phyloP scores from a whole-genome alignment of 2,113 vertebrate genomes.

The Atractosteus spatula region DNA sequence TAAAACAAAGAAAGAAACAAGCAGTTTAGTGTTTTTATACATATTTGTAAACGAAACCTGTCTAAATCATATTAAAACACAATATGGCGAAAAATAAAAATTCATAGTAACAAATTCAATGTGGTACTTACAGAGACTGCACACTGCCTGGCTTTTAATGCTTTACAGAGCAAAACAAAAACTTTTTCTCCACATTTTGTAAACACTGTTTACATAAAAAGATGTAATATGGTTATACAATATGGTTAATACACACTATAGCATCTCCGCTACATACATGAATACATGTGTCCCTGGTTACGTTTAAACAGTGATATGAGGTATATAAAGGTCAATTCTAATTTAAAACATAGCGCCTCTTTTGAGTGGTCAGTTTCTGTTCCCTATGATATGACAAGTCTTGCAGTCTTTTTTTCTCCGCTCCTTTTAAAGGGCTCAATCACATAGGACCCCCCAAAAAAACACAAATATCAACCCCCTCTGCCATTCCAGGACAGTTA shows the following conservation, averaged over 20 bases:
- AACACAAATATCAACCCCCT: slow-evolving; percentile 12
- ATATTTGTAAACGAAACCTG: slow-evolving; percentile 79
- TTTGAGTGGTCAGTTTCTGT: slow-evolving; percentile 42
- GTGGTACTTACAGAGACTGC: slow-evolving; percentile 65
- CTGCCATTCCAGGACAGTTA: slow-evolving; percentile 65
- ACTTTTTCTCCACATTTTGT: slow-evolving; percentile 61
- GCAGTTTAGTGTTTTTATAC: slow-evolving; percentile 79
- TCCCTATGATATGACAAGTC: slow-evolving; percentile 50
- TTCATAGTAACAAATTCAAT: slow-evolving; percentile 61
- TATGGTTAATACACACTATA: slow-evolving; percentile 68
- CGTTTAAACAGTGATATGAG: slow-evolving; percentile 72
- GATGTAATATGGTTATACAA: slow-evolving; percentile 70
- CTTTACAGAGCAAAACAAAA: slow-evolving; percentile 54
- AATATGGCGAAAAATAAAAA: slow-evolving; percentile 67
- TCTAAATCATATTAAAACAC: slow-evolving; percentile 76
- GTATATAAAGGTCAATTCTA: slow-evolving; percentile 76
- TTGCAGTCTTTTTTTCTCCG: slow-evolving; percentile 56
- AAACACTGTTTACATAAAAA: slow-evolving; percentile 56
- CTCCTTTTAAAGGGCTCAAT: slow-evolving; percentile 67
- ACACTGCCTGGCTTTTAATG: slow-evolving; percentile 71
- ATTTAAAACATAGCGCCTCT: slow-evolving; percentile 37
- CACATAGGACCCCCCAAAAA: background rate
- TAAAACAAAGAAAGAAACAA: slow-evolving; percentile 46
- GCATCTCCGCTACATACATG: slow-evolving; percentile 73
- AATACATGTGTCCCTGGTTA: slow-evolving; percentile 69